These are phyloP conservation scores for Daubentonia madagascariensis DNA, from an alignment of 2,113 vertebrate genomes.

Conservation along the genomic window DNA sequence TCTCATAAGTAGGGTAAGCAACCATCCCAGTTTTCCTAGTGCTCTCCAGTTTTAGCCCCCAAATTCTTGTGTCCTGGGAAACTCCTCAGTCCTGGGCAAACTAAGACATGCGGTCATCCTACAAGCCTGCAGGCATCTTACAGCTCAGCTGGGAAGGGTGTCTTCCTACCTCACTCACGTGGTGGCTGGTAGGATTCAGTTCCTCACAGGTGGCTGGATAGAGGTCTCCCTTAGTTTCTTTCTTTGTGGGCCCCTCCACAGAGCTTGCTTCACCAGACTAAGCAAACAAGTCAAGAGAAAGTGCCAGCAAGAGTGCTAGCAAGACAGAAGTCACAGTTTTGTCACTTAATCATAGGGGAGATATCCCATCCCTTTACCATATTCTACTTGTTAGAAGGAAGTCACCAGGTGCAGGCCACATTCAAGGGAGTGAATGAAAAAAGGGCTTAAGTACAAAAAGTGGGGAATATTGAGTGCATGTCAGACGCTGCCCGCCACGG, in stretches of 20 bases:
- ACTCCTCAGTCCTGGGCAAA: neutral
- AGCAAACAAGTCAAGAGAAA: neutral
- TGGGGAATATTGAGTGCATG: neutral
- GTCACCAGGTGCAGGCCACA: neutral
- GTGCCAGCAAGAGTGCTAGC: neutral
- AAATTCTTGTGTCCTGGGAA: neutral
- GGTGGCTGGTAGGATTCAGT: neutral
- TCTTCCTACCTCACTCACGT: neutral
- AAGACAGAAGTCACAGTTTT: neutral
- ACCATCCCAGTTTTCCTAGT: neutral
- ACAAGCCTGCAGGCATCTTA: neutral
- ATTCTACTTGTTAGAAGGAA: neutral
- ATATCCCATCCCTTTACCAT: neutral
- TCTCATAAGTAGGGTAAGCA: neutral
- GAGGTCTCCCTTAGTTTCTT: neutral
- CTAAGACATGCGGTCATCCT: rapidly evolving
- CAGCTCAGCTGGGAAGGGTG: neutral
- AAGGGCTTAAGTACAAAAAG: neutral
- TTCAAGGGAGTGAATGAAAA: neutral
- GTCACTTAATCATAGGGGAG: neutral
- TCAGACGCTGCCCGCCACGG: neutral
- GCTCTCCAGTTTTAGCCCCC: neutral
- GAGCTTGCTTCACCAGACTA: neutral
- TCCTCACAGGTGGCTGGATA: neutral
- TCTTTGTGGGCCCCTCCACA: neutral